Conservation (phyloP, 2,113 vertebrate genomes). For the Salvator merianae region DNA sequence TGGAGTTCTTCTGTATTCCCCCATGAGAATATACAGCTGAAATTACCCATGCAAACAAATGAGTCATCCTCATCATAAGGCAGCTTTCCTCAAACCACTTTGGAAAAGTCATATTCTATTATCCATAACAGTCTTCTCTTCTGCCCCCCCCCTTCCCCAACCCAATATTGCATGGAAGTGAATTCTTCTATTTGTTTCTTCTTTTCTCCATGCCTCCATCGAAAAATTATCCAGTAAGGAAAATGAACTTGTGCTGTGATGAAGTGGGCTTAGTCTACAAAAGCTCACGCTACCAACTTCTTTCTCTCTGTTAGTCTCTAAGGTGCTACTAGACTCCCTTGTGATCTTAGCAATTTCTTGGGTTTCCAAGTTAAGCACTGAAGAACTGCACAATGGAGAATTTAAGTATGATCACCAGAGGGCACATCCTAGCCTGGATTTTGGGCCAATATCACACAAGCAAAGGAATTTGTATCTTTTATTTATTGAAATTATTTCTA, state of each 20-base stretch:
- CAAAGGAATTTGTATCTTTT: too few relatives aligned
- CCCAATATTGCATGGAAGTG: background rate
- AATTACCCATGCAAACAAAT: constrained; percentile 50
- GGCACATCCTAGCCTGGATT: background rate
- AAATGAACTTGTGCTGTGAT: background rate
- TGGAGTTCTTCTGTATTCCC: constrained; percentile 9
- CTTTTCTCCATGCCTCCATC: background rate
- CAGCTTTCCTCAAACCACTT: constrained; percentile 50
- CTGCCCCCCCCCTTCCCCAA: background rate
- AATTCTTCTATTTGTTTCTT: background rate
- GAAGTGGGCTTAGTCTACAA: too few relatives aligned
- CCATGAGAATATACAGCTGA: constrained; percentile 48
- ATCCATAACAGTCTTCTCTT: constrained; percentile 45
- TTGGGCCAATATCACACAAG: too few relatives aligned
- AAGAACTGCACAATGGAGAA: fast-evolving
- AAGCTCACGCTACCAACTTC: too few relatives aligned
- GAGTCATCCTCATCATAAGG: constrained; percentile 51
- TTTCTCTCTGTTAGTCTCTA: too few relatives aligned
- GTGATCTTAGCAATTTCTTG: background rate
- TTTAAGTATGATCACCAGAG: background rate
- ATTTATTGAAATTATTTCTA: too few relatives aligned
- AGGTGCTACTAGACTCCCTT: too few relatives aligned
- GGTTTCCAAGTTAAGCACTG: background rate
- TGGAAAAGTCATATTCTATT: constrained; percentile 43
- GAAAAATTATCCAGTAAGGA: background rate